phyloP scores from a whole-genome alignment of 1,140 invertebrate species.

The Drosophila ohnishii region DNA sequence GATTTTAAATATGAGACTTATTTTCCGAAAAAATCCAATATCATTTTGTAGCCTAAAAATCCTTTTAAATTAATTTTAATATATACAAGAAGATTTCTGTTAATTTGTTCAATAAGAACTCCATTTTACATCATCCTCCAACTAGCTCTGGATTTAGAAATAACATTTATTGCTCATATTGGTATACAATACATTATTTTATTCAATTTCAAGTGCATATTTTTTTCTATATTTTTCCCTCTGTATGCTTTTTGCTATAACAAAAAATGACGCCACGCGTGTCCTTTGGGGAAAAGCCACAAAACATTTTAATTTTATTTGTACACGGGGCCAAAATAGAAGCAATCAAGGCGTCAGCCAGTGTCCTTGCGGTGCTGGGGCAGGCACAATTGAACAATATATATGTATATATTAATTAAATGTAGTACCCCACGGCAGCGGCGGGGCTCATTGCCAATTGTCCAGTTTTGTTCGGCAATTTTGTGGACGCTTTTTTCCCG shows the following conservation, averaged over 20 bases:
- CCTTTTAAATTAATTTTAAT: not conserved
- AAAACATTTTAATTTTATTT: constrained; percentile 75
- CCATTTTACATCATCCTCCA: no score
- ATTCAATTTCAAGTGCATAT: not conserved
- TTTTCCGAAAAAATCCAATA: no score
- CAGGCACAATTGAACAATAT: constrained; percentile 51
- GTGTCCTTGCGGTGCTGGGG: constrained; percentile 48
- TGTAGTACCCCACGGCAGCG: constrained; percentile 48
- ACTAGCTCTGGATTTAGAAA: not conserved
- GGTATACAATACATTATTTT: not conserved
- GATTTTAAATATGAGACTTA: not conserved
- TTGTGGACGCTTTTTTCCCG: constrained; percentile 15
- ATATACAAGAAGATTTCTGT: not conserved
- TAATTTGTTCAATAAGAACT: not conserved
- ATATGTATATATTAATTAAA: constrained; percentile 65
- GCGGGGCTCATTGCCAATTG: constrained; percentile 41
- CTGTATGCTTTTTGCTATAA: constrained; percentile 26
- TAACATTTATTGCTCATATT: not conserved
- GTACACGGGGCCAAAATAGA: constrained; percentile 44
- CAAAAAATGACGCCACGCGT: constrained; percentile 67
- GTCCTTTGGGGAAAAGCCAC: constrained; percentile 70
- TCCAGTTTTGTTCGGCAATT: constrained; percentile 38
- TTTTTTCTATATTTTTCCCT: constrained; percentile 8
- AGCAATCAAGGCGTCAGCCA: constrained; percentile 8
- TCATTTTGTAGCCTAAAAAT: not conserved